Evolutionary conservation across 2,113 vertebrate genomes (phyloP), one percentile per base, ranked within the genome.

Genomic region (Actenoides hombroni): DNA sequence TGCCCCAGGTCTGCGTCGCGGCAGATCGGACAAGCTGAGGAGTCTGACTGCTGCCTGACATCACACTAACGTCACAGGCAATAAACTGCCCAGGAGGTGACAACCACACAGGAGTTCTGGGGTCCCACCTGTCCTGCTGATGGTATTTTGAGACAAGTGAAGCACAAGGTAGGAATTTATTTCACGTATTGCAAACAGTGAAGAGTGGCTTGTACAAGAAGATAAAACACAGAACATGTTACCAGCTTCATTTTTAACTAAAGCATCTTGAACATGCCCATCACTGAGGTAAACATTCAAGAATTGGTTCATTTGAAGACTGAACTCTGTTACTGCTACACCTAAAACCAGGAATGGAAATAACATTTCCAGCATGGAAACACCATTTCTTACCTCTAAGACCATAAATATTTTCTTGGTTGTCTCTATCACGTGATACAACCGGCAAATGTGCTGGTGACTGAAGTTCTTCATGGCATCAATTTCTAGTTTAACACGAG

Each of bases 341-440:
- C 37, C 16, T 40, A 70, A 70, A 53, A 10, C 4, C 6, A 57
- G 16, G 53, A 67, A 54, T 29, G 14, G 40, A 46, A 46, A 19
- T 19, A 46, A 19, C 46, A 46, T 54, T 0, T 0, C 24, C 9
- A 10, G 46, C 19, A 17, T 23, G 71, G 13, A 71, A 93, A 54
- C 13, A 56, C 7, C 5, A 5, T 12, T 56, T n/a, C 94, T 96
- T 95, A 99, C 99, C 99, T 99, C 99, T 26, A 99, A 97, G 77
- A 99, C 98, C 98, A 99, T 98, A 94, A 99, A 99, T 94, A 99
- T 99, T 97, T 99, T 99, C 69, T 98, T 98, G 56, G 98, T 67
- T 4, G 99, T 99, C 95, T 99, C 99, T 74, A 99, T 98, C 80
- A 99, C 99, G 2, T 99, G 99, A 91, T 99, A 99, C 53, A 99